Evolutionary conservation across 1,140 invertebrate species (phyloP).

Genomic region (Drosophila lacteicornis): DNA sequence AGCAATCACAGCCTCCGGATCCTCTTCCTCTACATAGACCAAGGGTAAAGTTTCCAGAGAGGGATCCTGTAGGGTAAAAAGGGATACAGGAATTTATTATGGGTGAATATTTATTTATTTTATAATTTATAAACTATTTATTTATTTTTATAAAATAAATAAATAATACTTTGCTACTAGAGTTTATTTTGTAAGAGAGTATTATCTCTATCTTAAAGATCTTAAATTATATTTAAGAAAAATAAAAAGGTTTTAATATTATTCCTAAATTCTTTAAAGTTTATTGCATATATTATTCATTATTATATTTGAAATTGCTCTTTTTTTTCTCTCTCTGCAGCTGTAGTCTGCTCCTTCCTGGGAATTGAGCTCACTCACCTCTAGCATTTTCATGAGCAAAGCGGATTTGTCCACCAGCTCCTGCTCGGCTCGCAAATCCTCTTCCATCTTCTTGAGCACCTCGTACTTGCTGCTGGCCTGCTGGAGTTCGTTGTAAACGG

Average conservation of each 20-base stretch:
- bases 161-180: too few relatives aligned
- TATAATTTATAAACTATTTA: too few relatives aligned
- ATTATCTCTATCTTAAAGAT: too few relatives aligned
- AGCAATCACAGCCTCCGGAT: slow-evolving; percentile 27
- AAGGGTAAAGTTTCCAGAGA: slow-evolving; percentile 82
- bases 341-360: background rate
- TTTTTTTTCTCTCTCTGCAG: slow-evolving; percentile 3
- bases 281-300: too few relatives aligned
- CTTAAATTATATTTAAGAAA: too few relatives aligned
- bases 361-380: slow-evolving; percentile 56
- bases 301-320: background rate
- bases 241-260: too few relatives aligned
- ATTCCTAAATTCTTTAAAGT: too few relatives aligned
- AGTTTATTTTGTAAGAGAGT: too few relatives aligned
- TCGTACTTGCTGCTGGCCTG: slow-evolving; percentile 72
- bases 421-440: slow-evolving; percentile 80
- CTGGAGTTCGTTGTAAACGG: slow-evolving; percentile 72
- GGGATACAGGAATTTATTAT: background rate
- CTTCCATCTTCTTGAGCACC: slow-evolving; percentile 77
- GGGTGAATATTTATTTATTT: too few relatives aligned
- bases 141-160: too few relatives aligned
- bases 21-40: slow-evolving; percentile 85
- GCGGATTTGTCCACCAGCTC: slow-evolving; percentile 83
- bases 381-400: slow-evolving; percentile 82
- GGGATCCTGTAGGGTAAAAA: slow-evolving; percentile 59